Base-by-base conservation (phyloP, 64 coral and sea anemone species). In the Stichodactyla helianthus region DNA sequence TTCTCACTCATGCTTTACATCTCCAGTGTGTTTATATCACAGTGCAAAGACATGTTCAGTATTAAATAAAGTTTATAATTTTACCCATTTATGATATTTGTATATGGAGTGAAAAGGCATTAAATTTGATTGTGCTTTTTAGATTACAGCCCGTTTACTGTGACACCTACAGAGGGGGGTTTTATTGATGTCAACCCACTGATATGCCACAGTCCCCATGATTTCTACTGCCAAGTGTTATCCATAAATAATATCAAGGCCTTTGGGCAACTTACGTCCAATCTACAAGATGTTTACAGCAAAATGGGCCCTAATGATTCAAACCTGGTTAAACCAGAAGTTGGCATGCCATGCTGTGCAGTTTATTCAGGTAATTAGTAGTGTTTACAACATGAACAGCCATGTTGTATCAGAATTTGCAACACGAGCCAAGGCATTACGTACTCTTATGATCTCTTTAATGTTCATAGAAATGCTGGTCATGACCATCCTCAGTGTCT, bases 151-250 rank as follows among this genome's bases (percentile, higher is more conserved):
- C 76, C 85, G 5, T 83, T 87, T 27, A 55, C 65, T 15, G 64
- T 77, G 44, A 58, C 54, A 25, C 65, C 71, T 70, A 79, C 74
- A 35, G 59, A 82, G 28, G 54, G 23, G 18, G 90, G 86, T 4
- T 87, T 50, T 82, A 53, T 92, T 44, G 77, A 95, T 25, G 71
- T 95, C 12, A 89, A 82, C 19, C 90, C 90, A 51, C 78, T 89
- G 23, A 63, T 82, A 28, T 86, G 90, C 60, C 55, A 89, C 22
- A 92, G 65, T 51, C 94, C 94, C 84, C 78, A 92, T 51, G 51
- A 83, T 10, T 95, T 95, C 71, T 26, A 91, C 65, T 95, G 94
- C 50, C 94, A 95, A 82, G 81, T 95, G 17, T 82, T 86, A 82
- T 86, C 59, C 19, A 79, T 80, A 57, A 67, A 87, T 51, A 77